Percentiles rank a stretch among this genome's conserved stretches.
These are phyloP conservation scores for Ptychoptera contaminata DNA, from an alignment of 2,888 invertebrate genomes.

Conservation along the genomic window DNA sequence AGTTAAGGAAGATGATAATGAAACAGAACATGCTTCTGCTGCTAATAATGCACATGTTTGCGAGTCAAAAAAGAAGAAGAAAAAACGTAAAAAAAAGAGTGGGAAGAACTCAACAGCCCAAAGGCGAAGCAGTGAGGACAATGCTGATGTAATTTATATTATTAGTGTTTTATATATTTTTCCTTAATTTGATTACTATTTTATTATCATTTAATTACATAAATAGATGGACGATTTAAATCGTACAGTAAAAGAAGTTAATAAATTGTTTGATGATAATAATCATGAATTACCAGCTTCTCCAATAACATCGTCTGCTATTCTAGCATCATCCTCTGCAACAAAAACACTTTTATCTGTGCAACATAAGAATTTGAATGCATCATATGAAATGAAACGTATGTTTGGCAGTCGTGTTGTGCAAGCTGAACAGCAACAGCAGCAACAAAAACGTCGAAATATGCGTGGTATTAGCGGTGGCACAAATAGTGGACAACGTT, in stretches of 20 bases:
- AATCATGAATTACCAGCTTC: constrained; percentile 12
- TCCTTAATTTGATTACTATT: not conserved
- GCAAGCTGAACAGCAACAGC: constrained; percentile 15
- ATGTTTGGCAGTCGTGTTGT: constrained; percentile 69
- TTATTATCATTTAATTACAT: not conserved
- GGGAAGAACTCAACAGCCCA: constrained; percentile 34
- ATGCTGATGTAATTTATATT: constrained; percentile 36
- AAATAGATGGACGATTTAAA: constrained; percentile 3
- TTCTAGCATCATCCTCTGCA: constrained; percentile 12
- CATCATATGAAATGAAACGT: constrained; percentile 62
- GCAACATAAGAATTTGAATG: constrained; percentile 56
- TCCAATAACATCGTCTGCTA: constrained; percentile 13
- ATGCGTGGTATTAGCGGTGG: constrained; percentile 12
- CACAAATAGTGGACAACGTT: constrained; percentile 26
- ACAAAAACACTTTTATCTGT: constrained; percentile 40
- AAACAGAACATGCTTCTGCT: constrained; percentile 40
- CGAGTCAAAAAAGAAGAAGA: constrained; percentile 37
- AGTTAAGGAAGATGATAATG: constrained; percentile 50
- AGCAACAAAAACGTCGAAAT: constrained; percentile 33
- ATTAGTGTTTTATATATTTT: too few species aligned
- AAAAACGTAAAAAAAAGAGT: constrained; percentile 50
- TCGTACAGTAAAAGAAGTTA: constrained; percentile 52
- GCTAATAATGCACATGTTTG: constrained; percentile 34
- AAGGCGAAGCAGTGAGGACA: constrained; percentile 44
- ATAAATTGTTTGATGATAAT: constrained; percentile 43